phyloP scores from a whole-genome alignment of 2,113 vertebrate species.

The Ellobius talpinus region DNA sequence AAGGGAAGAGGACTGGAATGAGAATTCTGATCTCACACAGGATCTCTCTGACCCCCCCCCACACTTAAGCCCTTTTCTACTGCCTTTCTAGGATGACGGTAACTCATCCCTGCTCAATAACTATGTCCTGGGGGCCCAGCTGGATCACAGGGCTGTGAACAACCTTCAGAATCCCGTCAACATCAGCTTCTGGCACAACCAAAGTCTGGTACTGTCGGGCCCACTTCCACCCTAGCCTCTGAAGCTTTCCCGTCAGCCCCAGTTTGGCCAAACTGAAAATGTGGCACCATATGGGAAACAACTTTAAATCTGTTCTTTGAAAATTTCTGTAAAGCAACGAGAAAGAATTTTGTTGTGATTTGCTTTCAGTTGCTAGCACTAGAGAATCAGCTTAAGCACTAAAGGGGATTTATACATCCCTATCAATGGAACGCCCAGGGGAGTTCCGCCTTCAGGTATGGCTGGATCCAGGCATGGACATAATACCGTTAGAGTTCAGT shows the following conservation, averaged over 20 bases:
- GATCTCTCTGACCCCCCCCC: not conserved
- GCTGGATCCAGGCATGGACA: not conserved
- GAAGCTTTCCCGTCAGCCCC: not conserved
- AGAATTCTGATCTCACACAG: not conserved
- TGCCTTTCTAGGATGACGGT: conserved; percentile 60
- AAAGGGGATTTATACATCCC: not conserved
- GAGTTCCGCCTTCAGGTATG: not conserved
- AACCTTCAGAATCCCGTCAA: conserved; percentile 62
- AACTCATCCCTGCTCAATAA: conserved; percentile 74
- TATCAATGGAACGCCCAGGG: not conserved
- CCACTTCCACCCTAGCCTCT: not conserved
- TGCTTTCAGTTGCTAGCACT: not conserved
- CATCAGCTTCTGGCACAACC: conserved; percentile 81
- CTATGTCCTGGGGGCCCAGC: conserved; percentile 78
- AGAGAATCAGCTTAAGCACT: not conserved
- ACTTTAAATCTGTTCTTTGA: not conserved
- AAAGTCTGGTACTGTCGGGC: conserved; percentile 69
- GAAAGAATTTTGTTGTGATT: not conserved
- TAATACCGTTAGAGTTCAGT: not conserved
- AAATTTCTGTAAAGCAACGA: conserved; percentile 9
- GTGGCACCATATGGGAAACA: not conserved
- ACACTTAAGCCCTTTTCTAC: not conserved
- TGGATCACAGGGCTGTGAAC: not conserved
- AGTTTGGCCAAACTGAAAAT: not conserved
- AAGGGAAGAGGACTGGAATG: not conserved